These are phyloP conservation scores for Cataglyphis cursor DNA, from an alignment of 2,888 invertebrate genomes.

Conservation along the genomic window DNA sequence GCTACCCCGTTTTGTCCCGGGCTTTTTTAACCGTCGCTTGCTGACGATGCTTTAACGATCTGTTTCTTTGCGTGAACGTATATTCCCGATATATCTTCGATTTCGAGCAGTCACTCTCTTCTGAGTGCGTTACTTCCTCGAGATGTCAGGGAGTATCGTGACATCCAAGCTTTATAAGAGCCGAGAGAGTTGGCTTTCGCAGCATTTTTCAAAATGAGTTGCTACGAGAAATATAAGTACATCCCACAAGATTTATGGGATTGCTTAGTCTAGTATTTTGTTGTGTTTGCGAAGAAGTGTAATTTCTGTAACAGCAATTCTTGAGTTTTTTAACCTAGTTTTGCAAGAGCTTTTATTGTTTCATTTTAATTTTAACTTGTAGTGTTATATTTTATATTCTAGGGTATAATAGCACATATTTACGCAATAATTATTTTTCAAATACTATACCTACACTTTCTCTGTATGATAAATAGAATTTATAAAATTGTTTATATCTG, in stretches of 20 bases:
- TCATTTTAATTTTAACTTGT: no score
- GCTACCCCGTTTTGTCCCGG: conserved; percentile 25
- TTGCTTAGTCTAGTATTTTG: conserved; percentile 22
- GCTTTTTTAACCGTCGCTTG: conserved; percentile 15
- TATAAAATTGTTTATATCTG: neutral
- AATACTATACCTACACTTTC: neutral
- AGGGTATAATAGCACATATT: neutral
- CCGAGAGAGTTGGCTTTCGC: neutral
- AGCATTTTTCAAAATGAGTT: conserved; percentile 47
- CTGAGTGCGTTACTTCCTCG: neutral
- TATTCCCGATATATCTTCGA: conserved; percentile 6
- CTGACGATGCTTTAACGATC: conserved; percentile 51
- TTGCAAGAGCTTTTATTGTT: no score
- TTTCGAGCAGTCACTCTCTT: conserved; percentile 16
- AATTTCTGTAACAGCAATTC: conserved; percentile 29
- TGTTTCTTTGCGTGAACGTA: conserved; percentile 3
- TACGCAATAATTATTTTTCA: neutral
- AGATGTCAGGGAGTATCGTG: neutral
- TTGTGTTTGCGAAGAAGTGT: conserved; percentile 6
- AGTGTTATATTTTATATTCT: neutral
- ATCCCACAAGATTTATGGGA: conserved; percentile 42
- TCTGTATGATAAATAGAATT: neutral
- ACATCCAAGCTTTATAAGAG: conserved; percentile 4
- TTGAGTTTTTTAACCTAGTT: neutral
- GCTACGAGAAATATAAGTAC: conserved; percentile 11